Percentiles rank a stretch among this genome's conserved stretches.
These are phyloP conservation scores for Fragum fragum DNA, from an alignment of 2,888 invertebrate species.

Conservation along the genomic window DNA sequence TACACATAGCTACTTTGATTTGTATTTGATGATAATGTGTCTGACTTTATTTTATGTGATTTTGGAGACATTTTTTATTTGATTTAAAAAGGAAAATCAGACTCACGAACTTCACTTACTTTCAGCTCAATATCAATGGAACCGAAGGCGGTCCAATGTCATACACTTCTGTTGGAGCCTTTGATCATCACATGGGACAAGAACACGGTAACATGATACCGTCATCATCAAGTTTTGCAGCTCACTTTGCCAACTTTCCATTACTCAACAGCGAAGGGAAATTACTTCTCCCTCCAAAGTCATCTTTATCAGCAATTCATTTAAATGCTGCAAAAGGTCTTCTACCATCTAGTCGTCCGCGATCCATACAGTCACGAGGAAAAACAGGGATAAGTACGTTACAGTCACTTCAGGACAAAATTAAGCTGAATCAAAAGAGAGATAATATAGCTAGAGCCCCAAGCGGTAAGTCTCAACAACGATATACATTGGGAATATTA, in stretches of 20 bases:
- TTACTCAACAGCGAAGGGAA: constrained; percentile 42
- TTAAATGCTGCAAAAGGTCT: constrained; percentile 31
- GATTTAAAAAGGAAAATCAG: too few species aligned
- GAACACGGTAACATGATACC: constrained; percentile 49
- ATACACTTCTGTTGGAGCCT: too few species aligned
- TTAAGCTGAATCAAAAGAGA: constrained; percentile 53
- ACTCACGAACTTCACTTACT: too few species aligned
- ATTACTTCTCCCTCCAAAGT: constrained; percentile 49
- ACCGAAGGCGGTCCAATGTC: too few species aligned
- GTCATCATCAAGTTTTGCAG: constrained; percentile 35
- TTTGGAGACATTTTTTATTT: too few species aligned
- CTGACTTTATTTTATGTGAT: too few species aligned
- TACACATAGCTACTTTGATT: too few species aligned
- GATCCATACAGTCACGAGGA: constrained; percentile 14
- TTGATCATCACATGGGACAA: too few species aligned
- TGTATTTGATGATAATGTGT: too few species aligned
- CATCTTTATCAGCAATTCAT: constrained; percentile 35
- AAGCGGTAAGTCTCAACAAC: constrained; percentile 47
- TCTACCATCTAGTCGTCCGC: not conserved
- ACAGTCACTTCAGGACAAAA: constrained; percentile 60
- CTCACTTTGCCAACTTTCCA: constrained; percentile 49
- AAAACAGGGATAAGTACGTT: constrained; percentile 45
- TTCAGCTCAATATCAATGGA: too few species aligned
- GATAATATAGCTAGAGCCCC: constrained; percentile 36
- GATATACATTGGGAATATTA: too few species aligned